Conservation (phyloP, 2,888 invertebrate species). For the Eupithecia insigniata region DNA sequence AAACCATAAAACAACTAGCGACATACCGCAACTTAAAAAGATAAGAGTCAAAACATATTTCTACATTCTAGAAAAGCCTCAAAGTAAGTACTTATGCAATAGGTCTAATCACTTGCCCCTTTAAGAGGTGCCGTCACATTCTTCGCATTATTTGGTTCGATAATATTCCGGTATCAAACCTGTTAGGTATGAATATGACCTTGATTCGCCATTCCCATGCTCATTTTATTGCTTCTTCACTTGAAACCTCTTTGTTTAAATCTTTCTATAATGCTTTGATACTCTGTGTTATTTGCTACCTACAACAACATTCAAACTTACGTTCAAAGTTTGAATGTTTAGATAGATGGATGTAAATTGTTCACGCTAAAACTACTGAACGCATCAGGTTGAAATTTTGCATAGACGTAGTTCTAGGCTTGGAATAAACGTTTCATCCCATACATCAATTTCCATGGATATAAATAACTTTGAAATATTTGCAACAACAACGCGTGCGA, state of each 20-base stretch:
- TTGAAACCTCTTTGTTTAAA: background rate
- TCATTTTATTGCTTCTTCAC: background rate
- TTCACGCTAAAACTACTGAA: no score
- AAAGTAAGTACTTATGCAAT: background rate
- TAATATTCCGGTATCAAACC: background rate
- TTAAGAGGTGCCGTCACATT: background rate
- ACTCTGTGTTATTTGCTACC: no score
- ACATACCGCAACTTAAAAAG: background rate
- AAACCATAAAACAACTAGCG: background rate
- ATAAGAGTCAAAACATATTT: background rate
- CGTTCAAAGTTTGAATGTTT: no score
- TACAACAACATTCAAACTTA: no score
- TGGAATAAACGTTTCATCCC: no score
- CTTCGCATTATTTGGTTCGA: background rate
- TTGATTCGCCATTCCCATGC: constrained; percentile 3
- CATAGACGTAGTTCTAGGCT: no score
- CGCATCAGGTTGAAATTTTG: no score
- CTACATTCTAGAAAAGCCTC: background rate
- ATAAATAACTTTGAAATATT: no score
- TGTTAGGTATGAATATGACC: background rate
- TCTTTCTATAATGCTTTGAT: no score
- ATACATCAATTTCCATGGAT: no score
- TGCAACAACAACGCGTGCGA: no score
- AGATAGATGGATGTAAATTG: no score
- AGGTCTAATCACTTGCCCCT: background rate